Evolutionary conservation across 2,797 vertebrate species (phyloP), one percentile per base, ranked within the genome.

Genomic region (Cuculus canorus): DNA sequence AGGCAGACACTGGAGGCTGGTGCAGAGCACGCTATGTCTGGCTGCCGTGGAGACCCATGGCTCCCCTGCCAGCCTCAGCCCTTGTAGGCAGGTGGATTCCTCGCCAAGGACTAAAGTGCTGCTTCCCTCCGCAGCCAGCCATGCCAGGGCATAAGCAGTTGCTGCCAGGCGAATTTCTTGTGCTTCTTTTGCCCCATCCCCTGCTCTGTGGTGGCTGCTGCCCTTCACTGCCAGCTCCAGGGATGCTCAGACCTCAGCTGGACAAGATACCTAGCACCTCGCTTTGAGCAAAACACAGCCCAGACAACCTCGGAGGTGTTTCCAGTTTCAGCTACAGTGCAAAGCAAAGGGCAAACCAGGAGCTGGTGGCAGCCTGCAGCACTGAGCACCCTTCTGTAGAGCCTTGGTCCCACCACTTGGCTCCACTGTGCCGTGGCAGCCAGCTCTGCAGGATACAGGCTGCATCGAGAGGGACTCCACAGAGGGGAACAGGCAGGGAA

Each of bases 1-100:
- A 93, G 60, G 45, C 89, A 80, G 81, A 68, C 61, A 23, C 66
- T 73, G 92, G 82, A 90, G 72, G 54, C 56, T 85, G 65, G 33
- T 72, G 73, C 24, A 54, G 82, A 2, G 17, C 28, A 7, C 1
- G 4, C 33, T 73, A 39, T 13, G 43, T 92, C 73, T 95, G 83
- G 50, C 86, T 95, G 64, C 81, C 13, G 16, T 56, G 60, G 48
- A 83, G 56, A 71, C 69, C 37, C 11, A 5, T 3, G 9, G 32
- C 75, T 84, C 28, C 72, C 50, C 52, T 82, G 78, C 82, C 68
- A 86, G 76, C 47, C 52, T 76, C 48, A 70, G 54, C 37, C 56
- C n/a, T 83, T 59, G 33, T 24, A 66, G 70, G 32, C 3, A 2
- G 16, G 57, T 60, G 33, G 48, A 35, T 65, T 78, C 52, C 54